Base-by-base conservation (phyloP, 2,797 vertebrate species). In the Aeoliscus strigatus region DNA sequence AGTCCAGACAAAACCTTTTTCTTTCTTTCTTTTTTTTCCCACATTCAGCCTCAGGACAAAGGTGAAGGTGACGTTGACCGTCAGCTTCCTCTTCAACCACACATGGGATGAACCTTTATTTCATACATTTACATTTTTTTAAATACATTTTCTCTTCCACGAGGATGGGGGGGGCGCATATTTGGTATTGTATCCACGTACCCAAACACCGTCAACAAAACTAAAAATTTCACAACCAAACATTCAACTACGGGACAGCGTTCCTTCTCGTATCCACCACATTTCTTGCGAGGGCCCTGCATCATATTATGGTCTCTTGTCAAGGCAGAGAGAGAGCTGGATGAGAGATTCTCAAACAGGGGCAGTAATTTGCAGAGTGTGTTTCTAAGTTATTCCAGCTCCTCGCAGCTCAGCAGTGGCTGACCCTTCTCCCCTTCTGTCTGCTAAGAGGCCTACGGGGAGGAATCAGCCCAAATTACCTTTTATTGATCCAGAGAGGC, bases 381-480 rank as follows among this genome's bases (percentile, higher is more conserved):
- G 81, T 82, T 81, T 81, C 69, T 81, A 82, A 85, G 82, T 85
- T 86, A 85, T 85, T 84, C 74, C 75, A 71, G 81, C 81, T 81
- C 84, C 82, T 77, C 32, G 63, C 64, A 77, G 82, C 82, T 73
- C 81, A 77, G 84, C 80, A 70, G 81, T 56, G 76, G 70, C 74
- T 86, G 84, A 85, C 82, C 81, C 70, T 57, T 66, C 77, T 78
- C 81, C 81, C 79, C 69, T 73, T 75, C 76, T 65, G 74, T 85
- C 83, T 80, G 83, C 84, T 86, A 84, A 85, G 80, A 84, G 84
- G 84, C 76, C 84, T 84, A 83, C 75, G 48, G 84, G 84, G 84
- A 84, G 73, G 81, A 84, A 85, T 85, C 85, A 83, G 73, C 74
- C 75, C 78, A 86, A 86, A 86, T 86, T 84, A 85, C 82, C 85